Percentiles rank a stretch among this genome's conserved stretches.
Conservation (phyloP, 2,797 vertebrate species). For the Pipistrellus pipistrellus region DNA sequence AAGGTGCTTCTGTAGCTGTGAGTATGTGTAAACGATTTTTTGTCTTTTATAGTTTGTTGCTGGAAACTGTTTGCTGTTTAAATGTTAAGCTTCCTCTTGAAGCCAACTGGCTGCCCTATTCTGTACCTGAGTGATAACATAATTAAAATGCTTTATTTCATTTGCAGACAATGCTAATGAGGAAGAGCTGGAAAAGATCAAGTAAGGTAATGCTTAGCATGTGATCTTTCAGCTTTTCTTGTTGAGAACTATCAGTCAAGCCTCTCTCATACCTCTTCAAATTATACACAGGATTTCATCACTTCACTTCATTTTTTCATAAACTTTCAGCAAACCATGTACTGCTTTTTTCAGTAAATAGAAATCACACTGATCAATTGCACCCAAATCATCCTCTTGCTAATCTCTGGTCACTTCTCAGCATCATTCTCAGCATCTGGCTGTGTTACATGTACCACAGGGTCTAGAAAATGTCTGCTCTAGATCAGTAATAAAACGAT, state of each 20-base stretch:
- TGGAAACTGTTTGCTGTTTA: conserved; percentile 75
- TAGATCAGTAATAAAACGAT: conserved; percentile 10
- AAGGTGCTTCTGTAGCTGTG: conserved; percentile 55
- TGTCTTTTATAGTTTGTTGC: conserved; percentile 57
- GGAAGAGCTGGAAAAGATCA: conserved; percentile 99
- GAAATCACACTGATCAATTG: conserved; percentile 24
- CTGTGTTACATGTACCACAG: conserved; percentile 67
- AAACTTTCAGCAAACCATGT: conserved; percentile 45
- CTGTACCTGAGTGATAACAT: conserved; percentile 86
- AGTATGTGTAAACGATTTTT: conserved; percentile 52
- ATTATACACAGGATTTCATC: conserved; percentile 58
- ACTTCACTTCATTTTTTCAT: conserved; percentile 58
- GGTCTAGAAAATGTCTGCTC: conserved; percentile 80
- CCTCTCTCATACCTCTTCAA: conserved; percentile 58
- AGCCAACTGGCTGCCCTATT: conserved; percentile 74
- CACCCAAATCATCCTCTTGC: conserved; percentile 53
- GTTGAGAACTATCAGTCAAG: conserved; percentile 47
- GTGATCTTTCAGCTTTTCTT: conserved; percentile 85
- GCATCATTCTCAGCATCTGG: conserved; percentile 66
- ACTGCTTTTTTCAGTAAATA: conserved; percentile 65
- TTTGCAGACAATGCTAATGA: conserved; percentile 99
- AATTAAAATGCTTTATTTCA: conserved; percentile 96
- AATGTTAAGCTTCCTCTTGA: conserved; percentile 72
- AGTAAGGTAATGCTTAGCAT: conserved; percentile 99
- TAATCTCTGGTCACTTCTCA: conserved; percentile 59